A percentile compares a stretch with the other conserved stretches of the same genome.
These are phyloP conservation scores for Cydia splendana DNA, from an alignment of 1,140 invertebrate genomes.

Conservation along the genomic window DNA sequence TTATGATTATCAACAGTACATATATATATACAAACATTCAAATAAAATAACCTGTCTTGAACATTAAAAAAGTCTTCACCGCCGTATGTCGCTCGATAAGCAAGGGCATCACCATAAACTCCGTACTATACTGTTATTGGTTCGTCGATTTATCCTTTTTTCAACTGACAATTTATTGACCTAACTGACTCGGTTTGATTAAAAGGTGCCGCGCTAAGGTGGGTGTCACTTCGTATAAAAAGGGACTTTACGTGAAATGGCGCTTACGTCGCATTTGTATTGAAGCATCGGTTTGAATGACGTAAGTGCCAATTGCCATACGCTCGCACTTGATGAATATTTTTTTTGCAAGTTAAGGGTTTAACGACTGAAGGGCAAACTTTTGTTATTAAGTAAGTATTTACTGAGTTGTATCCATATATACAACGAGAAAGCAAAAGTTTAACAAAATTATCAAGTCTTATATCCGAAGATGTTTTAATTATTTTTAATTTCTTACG, in stretches of 20 bases:
- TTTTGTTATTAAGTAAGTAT: too few species aligned
- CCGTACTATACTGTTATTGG: conserved; percentile 72
- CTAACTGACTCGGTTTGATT: conserved; percentile 46
- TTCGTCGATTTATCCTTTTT: conserved; percentile 59
- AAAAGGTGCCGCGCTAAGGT: conserved; percentile 23
- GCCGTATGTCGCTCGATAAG: conserved; percentile 56
- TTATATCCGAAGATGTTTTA: too few species aligned
- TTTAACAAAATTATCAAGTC: too few species aligned
- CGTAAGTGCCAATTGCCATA: background rate
- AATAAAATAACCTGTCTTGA: conserved; percentile 3
- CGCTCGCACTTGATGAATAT: too few species aligned
- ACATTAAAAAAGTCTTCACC: conserved; percentile 13
- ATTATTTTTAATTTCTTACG: too few species aligned
- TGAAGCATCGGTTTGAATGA: background rate
- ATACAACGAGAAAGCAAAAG: too few species aligned
- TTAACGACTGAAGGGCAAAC: too few species aligned
- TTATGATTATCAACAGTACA: too few species aligned
- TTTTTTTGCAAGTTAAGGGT: too few species aligned
- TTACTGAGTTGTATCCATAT: too few species aligned
- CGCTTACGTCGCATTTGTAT: background rate
- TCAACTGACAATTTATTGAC: conserved; percentile 66
- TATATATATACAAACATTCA: background rate
- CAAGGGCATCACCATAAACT: conserved; percentile 70
- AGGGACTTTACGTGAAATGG: background rate
- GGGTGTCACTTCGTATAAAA: background rate